Evolutionary conservation across 2,113 vertebrate species (phyloP), one percentile per base, ranked within the genome.

Genomic region (Anhinga rufa): DNA sequence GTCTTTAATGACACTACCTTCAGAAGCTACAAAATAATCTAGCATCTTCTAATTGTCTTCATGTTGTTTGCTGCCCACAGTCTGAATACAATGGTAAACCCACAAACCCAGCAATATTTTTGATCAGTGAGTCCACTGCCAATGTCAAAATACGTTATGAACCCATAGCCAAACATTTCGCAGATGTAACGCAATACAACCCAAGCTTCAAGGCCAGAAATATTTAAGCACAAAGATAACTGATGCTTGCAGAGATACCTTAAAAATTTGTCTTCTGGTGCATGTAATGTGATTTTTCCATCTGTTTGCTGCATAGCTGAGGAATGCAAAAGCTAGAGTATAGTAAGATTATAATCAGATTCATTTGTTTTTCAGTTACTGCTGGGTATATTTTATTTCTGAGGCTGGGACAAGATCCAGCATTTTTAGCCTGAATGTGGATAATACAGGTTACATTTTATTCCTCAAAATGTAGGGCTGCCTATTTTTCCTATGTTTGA

Each of bases 291-390:
- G 58, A 46, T 89, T 96, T 95, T 95, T 94, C 61, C 24, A 48
- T 95, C 74, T 94, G 46, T 93, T 95, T 93, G 66, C 57, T 34
- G 29, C 80, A 76, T 71, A 95, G 51, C 52, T 70, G 62, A 93
- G 66, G 93, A 96, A 87, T 71, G 60, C n/a, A 82, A 95, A 90
- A 92, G 24, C 42, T 82, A 55, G 21, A 49, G 38, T 62, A 74
- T 31, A 6, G 60, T 52, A 74, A 93, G 94, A 94, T 89, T 93
- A 52, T 72, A 77, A 87, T 91, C 38, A 75, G 36, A 78, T 91
- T 91, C 2, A 77, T 93, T 96, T 93, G 64, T 94, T 93, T 89
- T 94, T 88, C 38, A 88, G 0, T 94, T 95, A 90, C 69, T 86
- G 48, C 40, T 86, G 54, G 16, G 10, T 58, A 40, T 92, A 80